These are phyloP conservation scores for Dromius quadrimaculatus DNA, from an alignment of 2,888 invertebrate species.

Conservation along the genomic window DNA sequence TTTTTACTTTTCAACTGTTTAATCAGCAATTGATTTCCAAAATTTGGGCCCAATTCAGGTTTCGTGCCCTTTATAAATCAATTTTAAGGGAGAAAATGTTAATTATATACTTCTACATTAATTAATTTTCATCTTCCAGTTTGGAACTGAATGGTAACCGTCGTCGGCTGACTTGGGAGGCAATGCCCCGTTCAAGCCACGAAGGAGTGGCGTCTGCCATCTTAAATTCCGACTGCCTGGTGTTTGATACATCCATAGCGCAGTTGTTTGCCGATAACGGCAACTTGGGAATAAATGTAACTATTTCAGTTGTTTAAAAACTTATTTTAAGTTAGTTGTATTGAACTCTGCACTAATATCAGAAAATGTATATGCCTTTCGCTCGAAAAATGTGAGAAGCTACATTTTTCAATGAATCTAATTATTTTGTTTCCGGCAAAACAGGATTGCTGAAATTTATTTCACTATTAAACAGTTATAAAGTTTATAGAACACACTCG, in stretches of 20 bases:
- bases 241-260: conserved; percentile 98
- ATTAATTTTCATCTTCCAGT: no score
- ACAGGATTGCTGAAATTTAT: no score
- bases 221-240: conserved; percentile 97
- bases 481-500: no score
- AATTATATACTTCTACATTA: no score
- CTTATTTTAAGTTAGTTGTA: background rate
- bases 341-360: background rate
- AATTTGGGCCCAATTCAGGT: no score
- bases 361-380: background rate
- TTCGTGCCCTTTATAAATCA: no score
- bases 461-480: no score
- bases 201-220: conserved; percentile 99
- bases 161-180: conserved; percentile 97
- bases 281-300: conserved; percentile 99
- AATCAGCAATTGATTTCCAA: no score
- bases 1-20: no score
- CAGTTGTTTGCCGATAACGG: conserved; percentile 99
- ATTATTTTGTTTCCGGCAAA: no score
- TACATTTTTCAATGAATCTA: background rate
- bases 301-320: conserved; percentile 88
- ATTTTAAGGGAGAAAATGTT: no score
- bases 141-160: conserved; percentile 96
- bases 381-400: background rate
- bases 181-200: conserved; percentile 97